Evolutionary conservation across 2,888 invertebrate species (phyloP).

Genomic region (Rhaphigaster nebulosa): DNA sequence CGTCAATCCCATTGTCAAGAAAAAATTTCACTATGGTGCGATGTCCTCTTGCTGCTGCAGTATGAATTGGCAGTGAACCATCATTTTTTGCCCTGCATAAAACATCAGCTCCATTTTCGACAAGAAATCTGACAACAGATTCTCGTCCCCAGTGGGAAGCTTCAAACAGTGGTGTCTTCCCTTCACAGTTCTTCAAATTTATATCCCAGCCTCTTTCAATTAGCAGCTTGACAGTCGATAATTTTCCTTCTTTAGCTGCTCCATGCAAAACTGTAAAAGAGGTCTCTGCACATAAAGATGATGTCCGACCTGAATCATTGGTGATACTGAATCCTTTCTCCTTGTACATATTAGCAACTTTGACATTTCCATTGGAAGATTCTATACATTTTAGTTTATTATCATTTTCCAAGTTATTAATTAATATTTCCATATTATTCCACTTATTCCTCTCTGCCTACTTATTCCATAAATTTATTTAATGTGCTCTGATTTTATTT

Average conservation of each 20-base stretch:
- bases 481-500: not conserved
- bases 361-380: not conserved
- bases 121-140: not conserved
- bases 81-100: not conserved
- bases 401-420: not conserved
- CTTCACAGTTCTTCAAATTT: not conserved
- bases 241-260: conserved; percentile 23
- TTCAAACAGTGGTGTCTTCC: not conserved
- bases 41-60: conserved; percentile 38
- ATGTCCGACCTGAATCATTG: not conserved
- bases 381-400: not conserved
- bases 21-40: conserved; percentile 3
- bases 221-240: not conserved
- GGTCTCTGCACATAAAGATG: not conserved
- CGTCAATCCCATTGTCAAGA: not conserved
- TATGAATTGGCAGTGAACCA: not conserved
- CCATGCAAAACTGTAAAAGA: not conserved
- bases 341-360: not conserved
- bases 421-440: not conserved
- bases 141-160: not conserved
- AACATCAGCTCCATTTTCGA: not conserved
- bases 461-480: too few relatives aligned
- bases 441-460: not conserved
- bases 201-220: conserved; percentile 1
- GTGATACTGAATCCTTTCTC: not conserved